Evolutionary conservation across 2,888 invertebrate species (phyloP).

Genomic region (Anthrax anthrax): DNA sequence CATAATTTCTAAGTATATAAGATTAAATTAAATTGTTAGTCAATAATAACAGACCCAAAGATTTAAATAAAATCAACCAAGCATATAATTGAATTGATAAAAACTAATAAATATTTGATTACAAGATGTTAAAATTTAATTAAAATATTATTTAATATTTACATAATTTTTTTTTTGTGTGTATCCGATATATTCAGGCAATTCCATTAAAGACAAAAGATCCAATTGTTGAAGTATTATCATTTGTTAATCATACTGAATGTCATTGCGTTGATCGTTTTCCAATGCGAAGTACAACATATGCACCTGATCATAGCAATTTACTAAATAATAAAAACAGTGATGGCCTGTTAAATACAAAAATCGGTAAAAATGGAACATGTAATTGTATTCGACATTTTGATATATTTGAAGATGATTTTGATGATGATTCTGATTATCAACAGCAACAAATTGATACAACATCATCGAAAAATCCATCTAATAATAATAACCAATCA

Average conservation of each 20-base stretch:
- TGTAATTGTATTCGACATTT: conserved; percentile 30
- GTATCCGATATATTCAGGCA: conserved; percentile 6
- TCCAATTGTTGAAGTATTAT: conserved; percentile 6
- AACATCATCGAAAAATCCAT: background rate
- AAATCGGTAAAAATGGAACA: background rate
- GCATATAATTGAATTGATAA: too few relatives aligned
- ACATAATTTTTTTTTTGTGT: too few relatives aligned
- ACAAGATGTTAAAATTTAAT: too few relatives aligned
- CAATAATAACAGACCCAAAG: too few relatives aligned
- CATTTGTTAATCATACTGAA: conserved; percentile 28
- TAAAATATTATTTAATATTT: too few relatives aligned
- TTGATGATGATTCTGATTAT: conserved; percentile 8
- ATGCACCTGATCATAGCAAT: background rate
- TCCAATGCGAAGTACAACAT: conserved; percentile 2
- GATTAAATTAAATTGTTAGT: too few relatives aligned
- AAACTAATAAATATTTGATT: too few relatives aligned
- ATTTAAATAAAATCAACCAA: too few relatives aligned
- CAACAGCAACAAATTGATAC: background rate
- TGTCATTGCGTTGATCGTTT: conserved; percentile 24
- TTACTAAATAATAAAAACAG: background rate
- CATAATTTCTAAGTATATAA: too few relatives aligned
- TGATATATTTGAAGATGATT: conserved; percentile 25
- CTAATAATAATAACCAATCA: background rate
- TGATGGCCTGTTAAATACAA: too few relatives aligned
- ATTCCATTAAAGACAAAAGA: conserved; percentile 15